Evolutionary conservation across 2,113 vertebrate species (phyloP).

Genomic region (Sciurus niger): DNA sequence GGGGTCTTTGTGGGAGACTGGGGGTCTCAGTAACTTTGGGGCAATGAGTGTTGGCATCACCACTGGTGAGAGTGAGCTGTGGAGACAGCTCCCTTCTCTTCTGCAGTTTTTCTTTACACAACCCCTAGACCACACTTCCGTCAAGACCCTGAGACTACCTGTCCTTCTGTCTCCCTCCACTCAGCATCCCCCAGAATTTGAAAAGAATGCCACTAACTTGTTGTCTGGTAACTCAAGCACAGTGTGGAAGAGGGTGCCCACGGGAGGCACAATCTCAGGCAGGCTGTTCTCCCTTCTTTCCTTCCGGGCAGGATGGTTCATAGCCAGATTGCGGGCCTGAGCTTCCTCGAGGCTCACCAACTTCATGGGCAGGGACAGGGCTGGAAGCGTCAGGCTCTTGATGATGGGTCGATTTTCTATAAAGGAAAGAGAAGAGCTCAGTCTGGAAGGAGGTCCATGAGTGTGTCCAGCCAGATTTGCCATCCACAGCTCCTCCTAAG

Average conservation of each 20-base stretch:
- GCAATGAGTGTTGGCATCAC: background rate
- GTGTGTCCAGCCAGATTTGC: background rate
- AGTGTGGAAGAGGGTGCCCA: conserved; percentile 94
- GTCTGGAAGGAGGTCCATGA: background rate
- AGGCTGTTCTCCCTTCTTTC: conserved; percentile 96
- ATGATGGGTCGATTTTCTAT: conserved; percentile 89
- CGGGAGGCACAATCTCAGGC: conserved; percentile 93
- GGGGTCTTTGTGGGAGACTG: background rate
- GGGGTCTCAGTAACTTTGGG: background rate
- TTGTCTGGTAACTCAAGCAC: conserved; percentile 96
- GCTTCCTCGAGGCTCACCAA: conserved; percentile 98
- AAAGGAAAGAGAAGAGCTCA: conserved; percentile 75
- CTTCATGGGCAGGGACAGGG: conserved; percentile 94
- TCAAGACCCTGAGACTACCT: background rate
- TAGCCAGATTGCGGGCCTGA: conserved; percentile 94
- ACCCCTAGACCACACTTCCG: background rate
- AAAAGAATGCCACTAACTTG: conserved; percentile 90
- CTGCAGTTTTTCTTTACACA: background rate
- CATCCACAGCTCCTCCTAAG: background rate
- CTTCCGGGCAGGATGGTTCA: conserved; percentile 94
- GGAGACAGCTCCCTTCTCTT: conserved; percentile 8
- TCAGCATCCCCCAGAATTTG: background rate
- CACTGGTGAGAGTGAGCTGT: accelerated
- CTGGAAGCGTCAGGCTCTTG: conserved; percentile 94
- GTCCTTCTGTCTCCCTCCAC: background rate